phyloP scores from a whole-genome alignment of 2,888 invertebrate genomes.

The Eupithecia centaureata region DNA sequence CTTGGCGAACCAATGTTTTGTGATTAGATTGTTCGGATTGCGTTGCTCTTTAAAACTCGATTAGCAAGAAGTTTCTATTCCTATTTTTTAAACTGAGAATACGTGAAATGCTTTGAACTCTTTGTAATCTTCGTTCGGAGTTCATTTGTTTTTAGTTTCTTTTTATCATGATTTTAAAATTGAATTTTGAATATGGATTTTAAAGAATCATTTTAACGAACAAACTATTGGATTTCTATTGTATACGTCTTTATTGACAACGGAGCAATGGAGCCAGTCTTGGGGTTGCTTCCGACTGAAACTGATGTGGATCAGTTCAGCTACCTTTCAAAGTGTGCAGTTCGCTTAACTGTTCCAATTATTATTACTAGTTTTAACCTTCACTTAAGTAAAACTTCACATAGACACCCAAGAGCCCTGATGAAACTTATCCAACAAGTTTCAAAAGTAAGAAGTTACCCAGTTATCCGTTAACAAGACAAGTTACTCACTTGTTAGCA shows the following conservation, averaged over 20 bases:
- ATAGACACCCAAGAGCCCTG: not conserved
- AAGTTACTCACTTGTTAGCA: conserved; percentile 11
- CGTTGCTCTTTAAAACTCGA: not conserved
- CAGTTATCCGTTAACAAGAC: conserved; percentile 9
- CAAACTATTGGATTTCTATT: no score
- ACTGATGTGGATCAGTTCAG: no score
- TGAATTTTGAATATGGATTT: not conserved
- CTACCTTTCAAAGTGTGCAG: no score
- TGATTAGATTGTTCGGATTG: conserved; percentile 7
- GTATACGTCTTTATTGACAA: no score
- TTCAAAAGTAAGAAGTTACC: conserved; percentile 6
- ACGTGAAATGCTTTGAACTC: not conserved
- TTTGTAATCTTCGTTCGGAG: no score
- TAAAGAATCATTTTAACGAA: no score
- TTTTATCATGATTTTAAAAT: no score
- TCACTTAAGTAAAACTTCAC: not conserved
- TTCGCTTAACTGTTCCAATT: no score
- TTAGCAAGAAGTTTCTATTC: not conserved
- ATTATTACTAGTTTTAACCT: no score
- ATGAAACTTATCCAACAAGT: not conserved
- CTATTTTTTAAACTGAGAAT: not conserved
- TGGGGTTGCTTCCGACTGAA: no score
- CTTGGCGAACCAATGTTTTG: conserved; percentile 12
- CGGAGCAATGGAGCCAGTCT: no score
- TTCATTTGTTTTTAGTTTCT: not conserved